These are phyloP conservation scores for Lysandra bellargus DNA, from an alignment of 2,888 invertebrate genomes.

Conservation along the genomic window DNA sequence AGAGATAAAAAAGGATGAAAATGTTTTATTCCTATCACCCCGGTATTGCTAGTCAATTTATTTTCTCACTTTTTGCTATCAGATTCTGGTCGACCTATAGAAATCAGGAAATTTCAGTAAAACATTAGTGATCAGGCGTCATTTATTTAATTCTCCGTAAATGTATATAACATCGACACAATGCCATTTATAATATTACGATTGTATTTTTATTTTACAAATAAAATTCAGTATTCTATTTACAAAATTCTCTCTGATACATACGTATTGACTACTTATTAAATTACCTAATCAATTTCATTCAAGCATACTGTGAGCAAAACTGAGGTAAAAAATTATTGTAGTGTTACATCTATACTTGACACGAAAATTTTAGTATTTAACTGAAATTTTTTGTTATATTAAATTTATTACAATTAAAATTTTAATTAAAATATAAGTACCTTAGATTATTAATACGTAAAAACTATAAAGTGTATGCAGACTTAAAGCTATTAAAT, in stretches of 20 bases:
- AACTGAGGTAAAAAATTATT: slow-evolving; percentile 45
- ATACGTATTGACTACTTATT: slow-evolving; percentile 42
- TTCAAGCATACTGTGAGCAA: slow-evolving; percentile 58
- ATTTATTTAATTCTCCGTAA: slow-evolving; percentile 70
- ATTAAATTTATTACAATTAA: background rate
- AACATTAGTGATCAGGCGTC: slow-evolving; percentile 53
- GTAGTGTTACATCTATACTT: background rate
- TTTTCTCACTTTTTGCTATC: too few relatives aligned
- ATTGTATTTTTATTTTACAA: slow-evolving; percentile 69
- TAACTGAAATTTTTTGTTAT: slow-evolving; percentile 7
- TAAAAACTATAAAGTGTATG: background rate
- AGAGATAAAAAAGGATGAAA: too few relatives aligned
- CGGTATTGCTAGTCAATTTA: too few relatives aligned
- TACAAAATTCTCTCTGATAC: slow-evolving; percentile 65
- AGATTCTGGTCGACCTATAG: too few relatives aligned
- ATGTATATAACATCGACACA: slow-evolving; percentile 79
- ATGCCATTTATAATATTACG: slow-evolving; percentile 73
- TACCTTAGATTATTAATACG: background rate
- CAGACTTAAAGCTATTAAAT: background rate
- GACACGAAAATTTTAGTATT: background rate
- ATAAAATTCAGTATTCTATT: slow-evolving; percentile 68
- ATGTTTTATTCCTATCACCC: too few relatives aligned
- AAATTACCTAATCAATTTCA: slow-evolving; percentile 40
- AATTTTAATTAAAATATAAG: background rate
- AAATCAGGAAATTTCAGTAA: slow-evolving; percentile 1